Conservation (phyloP, 2,113 vertebrate genomes). For the Pseudopodoces humilis region DNA sequence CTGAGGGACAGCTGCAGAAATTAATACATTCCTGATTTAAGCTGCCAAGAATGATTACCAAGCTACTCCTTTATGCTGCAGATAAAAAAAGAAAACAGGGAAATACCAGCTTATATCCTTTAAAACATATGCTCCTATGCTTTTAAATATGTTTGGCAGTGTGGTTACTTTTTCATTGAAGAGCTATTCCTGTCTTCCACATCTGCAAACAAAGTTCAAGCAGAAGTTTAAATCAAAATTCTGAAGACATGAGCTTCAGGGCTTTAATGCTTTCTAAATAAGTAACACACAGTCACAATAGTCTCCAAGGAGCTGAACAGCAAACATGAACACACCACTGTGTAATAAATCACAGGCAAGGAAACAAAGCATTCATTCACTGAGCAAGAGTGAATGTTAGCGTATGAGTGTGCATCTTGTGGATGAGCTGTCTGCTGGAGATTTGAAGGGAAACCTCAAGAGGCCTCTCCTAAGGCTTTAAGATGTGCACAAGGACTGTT, state of each 20-base stretch:
- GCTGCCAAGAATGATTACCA: background rate
- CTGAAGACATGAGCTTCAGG: background rate
- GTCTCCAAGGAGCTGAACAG: background rate
- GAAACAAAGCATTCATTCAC: background rate
- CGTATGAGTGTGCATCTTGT: fast-evolving
- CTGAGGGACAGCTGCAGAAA: background rate
- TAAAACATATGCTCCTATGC: background rate
- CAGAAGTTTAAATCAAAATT: background rate
- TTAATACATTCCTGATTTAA: background rate
- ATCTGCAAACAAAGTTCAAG: background rate
- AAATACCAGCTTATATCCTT: background rate
- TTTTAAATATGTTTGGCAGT: background rate
- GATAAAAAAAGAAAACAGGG: background rate
- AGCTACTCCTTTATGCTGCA: background rate
- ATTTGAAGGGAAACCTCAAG: background rate
- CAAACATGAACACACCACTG: background rate
- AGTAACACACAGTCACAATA: background rate
- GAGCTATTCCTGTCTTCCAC: background rate
- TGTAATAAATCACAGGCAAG: background rate
- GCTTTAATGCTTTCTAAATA: background rate
- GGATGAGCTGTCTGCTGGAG: background rate
- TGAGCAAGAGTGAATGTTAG: background rate
- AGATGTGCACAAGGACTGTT: background rate
- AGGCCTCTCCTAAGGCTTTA: background rate
- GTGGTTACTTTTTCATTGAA: background rate